Evolutionary conservation across 2,113 vertebrate genomes (phyloP), one percentile per base, ranked within the genome.

Genomic region (Chinchilla lanigera): DNA sequence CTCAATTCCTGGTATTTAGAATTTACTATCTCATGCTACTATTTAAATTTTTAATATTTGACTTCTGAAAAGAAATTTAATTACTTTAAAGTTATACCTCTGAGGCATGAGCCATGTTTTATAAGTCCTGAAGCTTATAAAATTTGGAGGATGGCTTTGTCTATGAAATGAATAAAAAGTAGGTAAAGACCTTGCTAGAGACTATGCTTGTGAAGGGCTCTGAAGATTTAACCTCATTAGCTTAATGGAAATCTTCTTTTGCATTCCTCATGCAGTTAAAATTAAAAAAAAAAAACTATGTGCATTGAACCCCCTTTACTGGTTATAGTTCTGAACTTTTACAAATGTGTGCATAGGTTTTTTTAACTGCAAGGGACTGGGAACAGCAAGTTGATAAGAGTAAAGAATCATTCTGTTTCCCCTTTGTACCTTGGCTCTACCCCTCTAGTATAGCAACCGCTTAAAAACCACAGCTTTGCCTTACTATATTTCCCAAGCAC

Each of bases 31-130:
- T 86, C 35, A 71, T 38, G 41, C 10, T 93, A 14, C 47, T 77
- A 65, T 77, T 85, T 87, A 87, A 52, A 20, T 65, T 93, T 90
- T 60, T 60, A 75, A 33, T 92, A 38, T 90, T 85, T 92, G 60
- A 81, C 41, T 81, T 85, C 38, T 9, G 13, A 69, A 94, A 95
- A 84, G 71, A 84, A 83, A 89, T 89, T 83, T 54, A 96, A 85
- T 87, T 54, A 75, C 41, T 95, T 92, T 94, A 90, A 86, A 86
- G 35, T 89, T 56, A 6, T 69, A 87, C 63, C 9, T 87, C 52
- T 77, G 90, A 92, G 58, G 22, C 4, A 13, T 56, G 44, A 96
- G 69, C 50, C 60, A 93, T 73, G 35, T 84, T 92, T 95, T 65
- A 35, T 80, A 90, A 44, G 75, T 63, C 22, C 28, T 73, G 26